Evolutionary conservation across 2,797 vertebrate genomes (phyloP).

Genomic region (Atherinosoma microstoma): DNA sequence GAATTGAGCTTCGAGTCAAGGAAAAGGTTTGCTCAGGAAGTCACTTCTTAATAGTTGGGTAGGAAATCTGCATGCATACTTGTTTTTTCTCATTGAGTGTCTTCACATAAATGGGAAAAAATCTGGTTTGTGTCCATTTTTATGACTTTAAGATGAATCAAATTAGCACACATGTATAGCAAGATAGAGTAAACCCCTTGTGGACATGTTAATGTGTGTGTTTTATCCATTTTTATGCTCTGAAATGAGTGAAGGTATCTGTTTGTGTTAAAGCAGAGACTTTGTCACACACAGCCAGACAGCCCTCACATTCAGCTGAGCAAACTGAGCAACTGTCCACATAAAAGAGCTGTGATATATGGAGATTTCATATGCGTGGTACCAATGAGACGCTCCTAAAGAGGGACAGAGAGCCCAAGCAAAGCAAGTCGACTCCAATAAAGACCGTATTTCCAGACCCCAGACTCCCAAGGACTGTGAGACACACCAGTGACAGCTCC

Average conservation of each 20-base stretch:
- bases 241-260: not conserved
- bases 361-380: constrained; percentile 73
- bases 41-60: no score
- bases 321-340: constrained; percentile 57
- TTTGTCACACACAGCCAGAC: constrained; percentile 39
- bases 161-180: not conserved
- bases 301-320: constrained; percentile 20
- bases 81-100: not conserved
- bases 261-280: constrained; percentile 10
- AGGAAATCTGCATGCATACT: no score
- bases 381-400: constrained; percentile 69
- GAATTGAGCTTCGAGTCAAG: not conserved
- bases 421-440: constrained; percentile 74
- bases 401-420: constrained; percentile 71
- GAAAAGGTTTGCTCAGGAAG: not conserved
- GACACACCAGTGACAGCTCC: constrained; percentile 78
- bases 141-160: not conserved
- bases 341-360: constrained; percentile 69
- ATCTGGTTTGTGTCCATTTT: not conserved
- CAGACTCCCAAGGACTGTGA: constrained; percentile 57
- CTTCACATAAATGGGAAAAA: not conserved
- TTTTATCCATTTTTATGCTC: not conserved
- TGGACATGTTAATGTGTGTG: not conserved
- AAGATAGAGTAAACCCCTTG: not conserved
- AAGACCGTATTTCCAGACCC: constrained; percentile 76